Evolutionary conservation across 1,140 invertebrate genomes (phyloP), one percentile per base, ranked within the genome.

Genomic region (Solen grandis): DNA sequence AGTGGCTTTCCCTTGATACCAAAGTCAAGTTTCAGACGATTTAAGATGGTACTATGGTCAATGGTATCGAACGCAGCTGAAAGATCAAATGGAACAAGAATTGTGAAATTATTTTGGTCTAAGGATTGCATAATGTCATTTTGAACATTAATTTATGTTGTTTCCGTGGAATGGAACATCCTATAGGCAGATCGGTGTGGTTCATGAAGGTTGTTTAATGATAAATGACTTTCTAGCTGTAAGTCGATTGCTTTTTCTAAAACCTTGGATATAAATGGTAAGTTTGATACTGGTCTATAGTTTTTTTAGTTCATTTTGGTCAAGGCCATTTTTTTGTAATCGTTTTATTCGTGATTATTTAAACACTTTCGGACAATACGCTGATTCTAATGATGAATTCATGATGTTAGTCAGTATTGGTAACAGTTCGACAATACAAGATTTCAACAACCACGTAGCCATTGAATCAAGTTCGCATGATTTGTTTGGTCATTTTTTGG

Each of bases 381-480:
- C 73, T 29, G 59, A 5, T 5, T 76, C 29, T 29, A 76, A 35
- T 29, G 73, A 76, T 19, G 36, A 1, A 52, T 76, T 76, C 25
- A 76, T 22, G 16, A 63, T 25, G 5, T 54, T 14, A 14, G 3
- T 76, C 19, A 76, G 29, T 2, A 60, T 13, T 29, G 73, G 60
- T 63, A 65, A 31, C 16, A 65, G 73, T 31, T 76, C 73, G 33
- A 65, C 59, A 22, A 76, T 1, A 38, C 59, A 76, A 35, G 14
- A 27, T 57, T 77, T 77, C 35, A 77, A 57, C 10, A 77, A 41
- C 75, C 70, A 68, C 41, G 75, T 77, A 38, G 46, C 41, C 27
- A 77, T 33, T 22, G 62, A 63, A 57, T 77, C 75, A 41, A n/a
- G n/a, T n/a, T n/a, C n/a, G n/a, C 75, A 66, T 1, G 75, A 77